Evolutionary conservation across 2,888 invertebrate species (phyloP), one percentile per base, ranked within the genome.

Genomic region (Tricholauxania praeusta): DNA sequence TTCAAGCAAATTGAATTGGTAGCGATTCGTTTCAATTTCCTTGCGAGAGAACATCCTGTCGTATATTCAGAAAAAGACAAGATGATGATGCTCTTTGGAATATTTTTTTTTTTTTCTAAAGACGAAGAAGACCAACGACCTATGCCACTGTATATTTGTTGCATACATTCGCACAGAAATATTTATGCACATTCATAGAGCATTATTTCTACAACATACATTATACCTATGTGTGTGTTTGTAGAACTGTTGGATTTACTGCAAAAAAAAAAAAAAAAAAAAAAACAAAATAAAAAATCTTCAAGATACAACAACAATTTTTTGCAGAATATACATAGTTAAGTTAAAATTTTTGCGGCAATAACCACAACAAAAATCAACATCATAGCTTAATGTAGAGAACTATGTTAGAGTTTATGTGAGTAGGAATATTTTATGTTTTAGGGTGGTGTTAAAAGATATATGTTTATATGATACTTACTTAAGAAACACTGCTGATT

Each of bases 111-210:
- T 10, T 10, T 10, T 39, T 39, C 10, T 8, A 39, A 10, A 51
- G 55, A 67, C 39, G 67, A 67, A 67, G 67, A 55, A 48, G 68
- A 68, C 28, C 67, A 66, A 62, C 67, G 72, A 72, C 72, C 66
- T 66, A 72, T 60, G 72, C 60, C 72, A 66, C 66, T 60, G 48
- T 15, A 49, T 12, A 63, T 52, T 39, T n/a, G 17, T n/a, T 19
- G 53, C 57, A 17, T 7, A 68, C 68, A 68, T 6, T 59, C 68
- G 22, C 59, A 57, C 53, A 67, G n/a, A 10, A 39, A 39, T 39
- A 10, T 39, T 39, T 39, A 39, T 39, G 39, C 39, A 39, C 39
- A 39, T 39, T 10, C 39, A 39, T 39, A 39, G 39, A 39, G 39
- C 7, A 39, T 1, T 19, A 55, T 55, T 12, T 55, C 55, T 55